phyloP scores from a whole-genome alignment of 2,797 vertebrate species.

The Trachops cirrhosus region DNA sequence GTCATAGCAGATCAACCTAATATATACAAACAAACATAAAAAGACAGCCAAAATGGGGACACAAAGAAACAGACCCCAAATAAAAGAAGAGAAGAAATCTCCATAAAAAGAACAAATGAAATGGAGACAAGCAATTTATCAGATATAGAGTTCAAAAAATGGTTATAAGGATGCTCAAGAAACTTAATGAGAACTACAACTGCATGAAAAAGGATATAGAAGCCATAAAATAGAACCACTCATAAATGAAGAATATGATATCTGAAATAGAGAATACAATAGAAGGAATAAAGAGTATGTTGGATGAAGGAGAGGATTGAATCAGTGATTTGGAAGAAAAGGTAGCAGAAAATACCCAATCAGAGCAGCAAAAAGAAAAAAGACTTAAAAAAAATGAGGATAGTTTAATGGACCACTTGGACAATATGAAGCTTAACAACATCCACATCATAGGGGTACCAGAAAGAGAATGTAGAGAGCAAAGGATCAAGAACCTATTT shows the following conservation, averaged over 20 bases:
- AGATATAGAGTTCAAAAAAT: not conserved
- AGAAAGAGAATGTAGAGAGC: not conserved
- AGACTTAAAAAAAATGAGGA: not conserved
- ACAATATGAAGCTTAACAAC: not conserved
- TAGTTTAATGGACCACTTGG: not conserved
- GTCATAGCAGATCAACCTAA: not conserved
- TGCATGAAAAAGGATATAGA: not conserved
- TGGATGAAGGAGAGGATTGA: not conserved
- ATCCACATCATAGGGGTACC: not conserved
- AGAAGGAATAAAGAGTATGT: not conserved
- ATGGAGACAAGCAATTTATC: not conserved
- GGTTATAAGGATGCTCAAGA: not conserved
- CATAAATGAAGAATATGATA: not conserved
- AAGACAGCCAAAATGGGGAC: not conserved
- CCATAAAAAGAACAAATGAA: not conserved
- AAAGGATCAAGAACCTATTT: not conserved
- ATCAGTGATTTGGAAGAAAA: not conserved
- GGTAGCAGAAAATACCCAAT: not conserved
- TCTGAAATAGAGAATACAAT: not conserved
- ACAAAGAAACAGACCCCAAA: not conserved
- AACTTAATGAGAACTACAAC: not conserved
- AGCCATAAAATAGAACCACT: not conserved
- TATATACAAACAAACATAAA: not conserved
- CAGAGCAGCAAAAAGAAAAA: not conserved
- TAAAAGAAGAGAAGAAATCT: not conserved